phyloP scores from a whole-genome alignment of 2,113 vertebrate genomes.

The rat (Rattus norvegicus) region GRCr8 NC_086022.1:127544001-127544500 shows the following conservation, averaged over 20 bases:
- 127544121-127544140: conserved; percentile 46
- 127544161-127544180: conserved; percentile 16
- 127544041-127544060: not conserved
- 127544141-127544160: conserved; percentile 40
- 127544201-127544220: conserved; percentile 59
- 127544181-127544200: conserved; percentile 52
- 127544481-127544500: conserved; percentile 20
- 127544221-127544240: conserved; percentile 65
- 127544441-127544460: not conserved
- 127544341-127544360: conserved; percentile 62
- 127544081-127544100: conserved; percentile 42
- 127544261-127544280: conserved; percentile 50
- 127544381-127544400: conserved; percentile 40
- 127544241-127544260: conserved; percentile 5
- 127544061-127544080: conserved; percentile 35
- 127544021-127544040: too few relatives aligned
- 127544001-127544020: too few relatives aligned
- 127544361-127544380: conserved; percentile 62
- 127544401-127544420: conserved; percentile 58
- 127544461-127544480: conserved; percentile 44
- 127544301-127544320: not conserved
- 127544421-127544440: not conserved
- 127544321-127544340: conserved; percentile 25
- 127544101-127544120: not conserved
- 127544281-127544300: conserved; percentile 32